A percentile compares a stretch with the other conserved stretches of the same genome.
phyloP scores from a whole-genome alignment of 2,888 invertebrate species.

The Tenthredo livida region DNA sequence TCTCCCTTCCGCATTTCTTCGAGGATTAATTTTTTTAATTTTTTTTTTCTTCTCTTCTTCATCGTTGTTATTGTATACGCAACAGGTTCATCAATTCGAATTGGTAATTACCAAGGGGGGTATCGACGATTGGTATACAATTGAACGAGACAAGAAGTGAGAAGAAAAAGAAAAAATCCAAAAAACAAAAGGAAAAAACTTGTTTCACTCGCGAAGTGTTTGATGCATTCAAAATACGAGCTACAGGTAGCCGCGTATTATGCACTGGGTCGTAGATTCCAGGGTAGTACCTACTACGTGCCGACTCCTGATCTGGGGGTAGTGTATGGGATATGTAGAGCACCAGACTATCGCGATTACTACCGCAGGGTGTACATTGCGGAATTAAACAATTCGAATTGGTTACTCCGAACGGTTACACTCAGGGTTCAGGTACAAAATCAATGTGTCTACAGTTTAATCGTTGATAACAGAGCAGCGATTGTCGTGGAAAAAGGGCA shows the following conservation, averaged over 20 bases:
- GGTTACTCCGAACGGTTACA: neutral
- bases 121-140: neutral
- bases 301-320: conserved; percentile 43
- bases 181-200: neutral
- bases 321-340: neutral
- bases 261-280: conserved; percentile 68
- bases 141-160: neutral
- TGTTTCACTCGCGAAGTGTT: conserved; percentile 64
- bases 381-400: conserved; percentile 27
- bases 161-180: neutral
- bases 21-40: neutral
- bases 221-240: conserved; percentile 76
- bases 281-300: conserved; percentile 18
- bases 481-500: neutral
- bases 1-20: neutral
- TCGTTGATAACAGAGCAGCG: neutral
- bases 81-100: conserved; percentile 67
- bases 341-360: conserved; percentile 22
- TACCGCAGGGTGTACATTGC: neutral
- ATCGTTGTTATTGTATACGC: conserved; percentile 54
- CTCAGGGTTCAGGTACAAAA: neutral
- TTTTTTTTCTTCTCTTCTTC: neutral
- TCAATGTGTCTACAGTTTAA: neutral
- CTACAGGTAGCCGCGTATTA: conserved; percentile 74
- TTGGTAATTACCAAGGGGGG: conserved; percentile 60